These are phyloP conservation scores for Acrobasis repandana DNA, from an alignment of 2,888 invertebrate genomes.

Conservation along the genomic window DNA sequence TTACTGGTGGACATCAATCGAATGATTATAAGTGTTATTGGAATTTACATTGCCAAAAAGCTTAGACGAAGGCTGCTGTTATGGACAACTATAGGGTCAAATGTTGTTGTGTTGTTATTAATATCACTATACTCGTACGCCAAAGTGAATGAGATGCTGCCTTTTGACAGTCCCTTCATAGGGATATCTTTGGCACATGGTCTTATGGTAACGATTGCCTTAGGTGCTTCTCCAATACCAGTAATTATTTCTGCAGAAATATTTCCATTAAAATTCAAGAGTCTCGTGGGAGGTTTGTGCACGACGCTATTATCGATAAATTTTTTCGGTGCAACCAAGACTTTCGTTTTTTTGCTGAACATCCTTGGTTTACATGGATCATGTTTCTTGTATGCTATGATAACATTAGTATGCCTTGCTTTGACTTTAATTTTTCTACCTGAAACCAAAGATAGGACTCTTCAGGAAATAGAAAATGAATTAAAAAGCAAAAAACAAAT, in stretches of 20 bases:
- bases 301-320: slow-evolving; percentile 42
- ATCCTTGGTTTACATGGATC: slow-evolving; percentile 42
- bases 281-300: slow-evolving; percentile 45
- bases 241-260: slow-evolving; percentile 38
- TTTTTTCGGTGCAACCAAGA: slow-evolving; percentile 40
- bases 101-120: slow-evolving; percentile 19
- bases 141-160: slow-evolving; percentile 10
- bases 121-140: slow-evolving; percentile 22
- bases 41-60: slow-evolving; percentile 36
- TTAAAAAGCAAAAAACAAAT: slow-evolving; percentile 45
- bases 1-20: slow-evolving; percentile 37
- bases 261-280: slow-evolving; percentile 39
- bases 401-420: neutral
- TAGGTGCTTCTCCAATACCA: slow-evolving; percentile 35
- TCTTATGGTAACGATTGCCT: slow-evolving; percentile 35
- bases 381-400: neutral
- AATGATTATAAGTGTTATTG: slow-evolving; percentile 35
- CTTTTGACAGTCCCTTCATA: slow-evolving; percentile 29
- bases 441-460: slow-evolving; percentile 58
- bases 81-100: slow-evolving; percentile 23
- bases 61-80: slow-evolving; percentile 25
- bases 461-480: slow-evolving; percentile 59
- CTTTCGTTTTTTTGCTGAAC: slow-evolving; percentile 36
- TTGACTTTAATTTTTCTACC: slow-evolving; percentile 34
- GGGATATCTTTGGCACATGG: slow-evolving; percentile 33